These are phyloP conservation scores for Cordylochernes scorpioides DNA, from an alignment of 2,888 invertebrate genomes.

Conservation along the genomic window DNA sequence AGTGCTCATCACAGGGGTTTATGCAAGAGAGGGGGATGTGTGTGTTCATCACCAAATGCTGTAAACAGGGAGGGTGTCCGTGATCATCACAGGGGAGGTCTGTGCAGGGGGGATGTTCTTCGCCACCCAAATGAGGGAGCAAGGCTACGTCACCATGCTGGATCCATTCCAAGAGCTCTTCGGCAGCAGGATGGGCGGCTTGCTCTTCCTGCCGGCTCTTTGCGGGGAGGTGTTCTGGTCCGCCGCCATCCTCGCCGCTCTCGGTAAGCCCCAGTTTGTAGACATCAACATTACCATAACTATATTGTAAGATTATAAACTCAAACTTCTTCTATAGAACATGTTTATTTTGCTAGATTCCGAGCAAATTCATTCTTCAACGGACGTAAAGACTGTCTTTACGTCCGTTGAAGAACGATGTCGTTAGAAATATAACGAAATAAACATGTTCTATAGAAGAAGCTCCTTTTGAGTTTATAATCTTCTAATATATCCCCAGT, in stretches of 20 bases:
- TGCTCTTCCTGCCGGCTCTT: constrained; percentile 79
- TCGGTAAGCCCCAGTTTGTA: constrained; percentile 32
- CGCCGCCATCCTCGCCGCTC: constrained; percentile 80
- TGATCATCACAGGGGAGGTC: background rate
- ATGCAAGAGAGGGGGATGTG: background rate
- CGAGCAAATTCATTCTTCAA: too few species aligned
- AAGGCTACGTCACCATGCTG: constrained; percentile 94
- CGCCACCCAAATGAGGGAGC: constrained; percentile 86
- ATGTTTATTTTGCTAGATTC: too few species aligned
- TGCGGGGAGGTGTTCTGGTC: constrained; percentile 98
- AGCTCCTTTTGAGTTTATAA: too few species aligned
- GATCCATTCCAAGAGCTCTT: constrained; percentile 90
- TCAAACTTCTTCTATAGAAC: too few species aligned
- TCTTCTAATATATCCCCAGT: too few species aligned
- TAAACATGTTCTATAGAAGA: too few species aligned
- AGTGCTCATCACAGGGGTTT: background rate
- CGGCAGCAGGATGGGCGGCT: constrained; percentile 87
- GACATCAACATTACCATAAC: too few species aligned
- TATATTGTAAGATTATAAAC: too few species aligned
- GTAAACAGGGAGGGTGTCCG: background rate
- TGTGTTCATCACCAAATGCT: background rate
- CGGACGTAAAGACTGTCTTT: too few species aligned
- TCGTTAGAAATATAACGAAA: too few species aligned
- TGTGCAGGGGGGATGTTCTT: constrained; percentile 77
- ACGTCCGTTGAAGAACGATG: too few species aligned